Base-by-base conservation (phyloP, 2,888 invertebrate species). In the Synergus laeviventris region DNA sequence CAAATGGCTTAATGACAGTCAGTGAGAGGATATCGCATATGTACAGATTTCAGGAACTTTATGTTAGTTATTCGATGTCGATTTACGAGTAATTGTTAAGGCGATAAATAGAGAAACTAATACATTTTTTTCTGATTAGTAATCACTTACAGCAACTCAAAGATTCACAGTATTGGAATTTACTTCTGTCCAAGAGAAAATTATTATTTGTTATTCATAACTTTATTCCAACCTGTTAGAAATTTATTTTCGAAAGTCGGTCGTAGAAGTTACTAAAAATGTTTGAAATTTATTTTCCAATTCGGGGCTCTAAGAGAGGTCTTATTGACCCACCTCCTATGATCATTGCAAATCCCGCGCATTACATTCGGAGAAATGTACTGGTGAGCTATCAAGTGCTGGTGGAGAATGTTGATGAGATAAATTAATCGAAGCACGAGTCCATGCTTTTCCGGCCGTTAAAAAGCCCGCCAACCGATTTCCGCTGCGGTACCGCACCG, bases 341-440 rank as follows among this genome's bases (percentile, higher is more conserved):
- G 45, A 31, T 49, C 24, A 49, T 11, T 45, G 21, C 24, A 66
- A 66, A 66, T 66, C 66, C 24, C 49, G 49, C 9, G n/a, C 11
- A 31, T 31, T 31, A 70, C 45, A 70, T 70, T 70, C 21, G 24
- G 11, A 70, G 70, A 70, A 49, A 49, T 49, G 24, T 70, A n/a
- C 70, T 31, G 16, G 70, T 70, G 24, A 66, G 70, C 70, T n/a
- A 74, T 74, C 60, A 74, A 39, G 54, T 16, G 14, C 74, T 21
- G 24, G 74, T 60, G 60, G 59, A 59, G 74, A 74, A 59, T 74
- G 74, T 45, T 78, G 80, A 49, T 70, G 70, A 83, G 83, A 84
- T 83, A 83, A 84, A 83, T 84, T 85, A 85, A 85, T 84, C 83
- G 81, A 84, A 78, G 80, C 84, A 85, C 84, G 84, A 85, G 81